These are phyloP conservation scores for Pseudochirops cupreus DNA, from an alignment of 2,797 vertebrate genomes.

Conservation along the genomic window DNA sequence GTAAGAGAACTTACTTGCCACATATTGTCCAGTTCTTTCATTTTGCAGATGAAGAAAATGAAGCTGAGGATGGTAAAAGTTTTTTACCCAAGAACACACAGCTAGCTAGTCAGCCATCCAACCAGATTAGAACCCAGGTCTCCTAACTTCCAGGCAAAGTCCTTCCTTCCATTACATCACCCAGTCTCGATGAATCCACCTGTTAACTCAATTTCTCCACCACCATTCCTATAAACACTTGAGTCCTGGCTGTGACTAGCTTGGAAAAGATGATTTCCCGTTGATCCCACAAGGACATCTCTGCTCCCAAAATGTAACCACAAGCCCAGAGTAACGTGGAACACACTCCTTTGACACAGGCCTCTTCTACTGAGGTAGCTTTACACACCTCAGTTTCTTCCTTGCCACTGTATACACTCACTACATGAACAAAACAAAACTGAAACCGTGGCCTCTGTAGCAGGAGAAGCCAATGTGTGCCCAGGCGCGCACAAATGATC, in stretches of 20 bases:
- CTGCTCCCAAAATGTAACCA: neutral
- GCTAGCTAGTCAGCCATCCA: neutral
- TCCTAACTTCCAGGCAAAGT: neutral
- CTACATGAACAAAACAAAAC: neutral
- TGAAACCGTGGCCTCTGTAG: conserved; percentile 3
- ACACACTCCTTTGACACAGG: neutral
- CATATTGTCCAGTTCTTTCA: neutral
- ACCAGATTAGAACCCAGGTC: neutral
- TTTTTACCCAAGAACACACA: neutral
- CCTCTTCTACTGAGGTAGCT: neutral
- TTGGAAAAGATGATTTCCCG: neutral
- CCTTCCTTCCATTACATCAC: neutral
- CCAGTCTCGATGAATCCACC: neutral
- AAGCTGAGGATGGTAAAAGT: neutral
- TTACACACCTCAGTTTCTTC: neutral
- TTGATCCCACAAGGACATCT: neutral
- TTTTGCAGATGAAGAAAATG: neutral
- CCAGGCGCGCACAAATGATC: conserved; percentile 21
- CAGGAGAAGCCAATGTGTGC: conserved; percentile 17
- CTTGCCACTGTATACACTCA: neutral
- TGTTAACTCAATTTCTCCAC: neutral
- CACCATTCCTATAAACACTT: neutral
- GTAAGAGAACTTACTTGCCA: neutral
- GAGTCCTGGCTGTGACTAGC: neutral
- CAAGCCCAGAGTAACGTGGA: neutral